Conservation (phyloP, 2,113 vertebrate genomes). For the Neolamprologus kungweensis region DNA sequence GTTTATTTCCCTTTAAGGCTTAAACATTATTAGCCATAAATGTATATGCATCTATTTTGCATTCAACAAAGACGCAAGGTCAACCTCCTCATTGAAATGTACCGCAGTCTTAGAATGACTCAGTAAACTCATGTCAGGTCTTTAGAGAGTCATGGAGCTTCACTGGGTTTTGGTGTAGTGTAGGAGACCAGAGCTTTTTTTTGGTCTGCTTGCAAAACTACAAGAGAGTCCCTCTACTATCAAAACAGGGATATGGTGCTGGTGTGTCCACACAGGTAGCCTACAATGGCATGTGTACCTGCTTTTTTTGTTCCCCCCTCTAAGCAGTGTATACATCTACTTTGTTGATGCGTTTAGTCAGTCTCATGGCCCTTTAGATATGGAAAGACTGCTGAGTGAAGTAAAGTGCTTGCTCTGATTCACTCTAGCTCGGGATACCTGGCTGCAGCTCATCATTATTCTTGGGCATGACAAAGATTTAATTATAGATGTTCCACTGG, state of each 20-base stretch:
- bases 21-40: not conserved
- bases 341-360: not conserved
- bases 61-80: slow-evolving; percentile 33
- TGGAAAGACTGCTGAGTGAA: not conserved
- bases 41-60: not conserved
- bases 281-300: not conserved
- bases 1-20: not conserved
- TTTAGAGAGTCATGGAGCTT: not conserved
- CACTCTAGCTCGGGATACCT: not conserved
- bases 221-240: not conserved
- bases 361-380: not conserved
- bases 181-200: not conserved
- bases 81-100: slow-evolving; percentile 23
- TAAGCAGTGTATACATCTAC: not conserved
- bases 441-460: not conserved
- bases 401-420: not conserved
- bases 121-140: not conserved
- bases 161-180: not conserved
- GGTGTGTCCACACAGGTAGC: not conserved
- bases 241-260: not conserved
- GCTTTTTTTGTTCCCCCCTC: not conserved
- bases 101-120: not conserved
- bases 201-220: not conserved
- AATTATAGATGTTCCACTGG: not conserved
- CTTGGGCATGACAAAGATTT: not conserved